These are phyloP conservation scores for Mesopsocus fuscifrons DNA, from an alignment of 2,888 invertebrate genomes.

Conservation along the genomic window DNA sequence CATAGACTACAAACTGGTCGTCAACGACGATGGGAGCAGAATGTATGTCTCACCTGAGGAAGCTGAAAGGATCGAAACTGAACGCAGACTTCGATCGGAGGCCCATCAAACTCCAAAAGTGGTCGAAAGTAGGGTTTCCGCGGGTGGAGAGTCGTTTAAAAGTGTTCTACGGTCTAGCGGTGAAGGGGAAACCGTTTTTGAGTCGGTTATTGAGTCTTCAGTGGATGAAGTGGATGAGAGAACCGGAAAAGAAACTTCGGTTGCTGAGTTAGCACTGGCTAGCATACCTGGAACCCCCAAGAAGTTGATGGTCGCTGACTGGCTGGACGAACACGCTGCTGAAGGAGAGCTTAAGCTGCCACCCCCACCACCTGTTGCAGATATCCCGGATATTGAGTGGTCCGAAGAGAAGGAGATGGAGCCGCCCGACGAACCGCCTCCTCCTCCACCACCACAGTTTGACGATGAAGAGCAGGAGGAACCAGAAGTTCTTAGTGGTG, in stretches of 20 bases:
- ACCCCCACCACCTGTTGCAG: background rate
- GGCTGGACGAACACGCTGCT: background rate
- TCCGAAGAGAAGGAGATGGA: too few species aligned
- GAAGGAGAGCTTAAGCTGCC: slow-evolving; percentile 1
- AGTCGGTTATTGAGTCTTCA: background rate
- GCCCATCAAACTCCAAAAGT: background rate
- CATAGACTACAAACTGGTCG: slow-evolving; percentile 5
- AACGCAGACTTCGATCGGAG: background rate
- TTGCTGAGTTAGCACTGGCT: background rate
- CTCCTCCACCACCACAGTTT: background rate
- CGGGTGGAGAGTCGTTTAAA: background rate
- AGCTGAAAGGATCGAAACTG: background rate
- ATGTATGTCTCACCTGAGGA: background rate
- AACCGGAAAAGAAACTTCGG: background rate
- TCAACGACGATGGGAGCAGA: background rate
- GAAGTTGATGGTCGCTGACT: background rate
- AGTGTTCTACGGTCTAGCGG: background rate
- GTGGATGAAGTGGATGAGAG: background rate
- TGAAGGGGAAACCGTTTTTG: background rate
- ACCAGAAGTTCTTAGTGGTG: background rate
- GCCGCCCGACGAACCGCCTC: background rate
- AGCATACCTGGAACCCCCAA: background rate
- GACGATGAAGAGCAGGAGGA: background rate
- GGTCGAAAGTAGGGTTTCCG: too few species aligned
- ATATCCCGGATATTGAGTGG: background rate